Evolutionary conservation across 2,113 vertebrate species (phyloP), one percentile per base, ranked within the genome.

Genomic region (Syngnathus typhle): DNA sequence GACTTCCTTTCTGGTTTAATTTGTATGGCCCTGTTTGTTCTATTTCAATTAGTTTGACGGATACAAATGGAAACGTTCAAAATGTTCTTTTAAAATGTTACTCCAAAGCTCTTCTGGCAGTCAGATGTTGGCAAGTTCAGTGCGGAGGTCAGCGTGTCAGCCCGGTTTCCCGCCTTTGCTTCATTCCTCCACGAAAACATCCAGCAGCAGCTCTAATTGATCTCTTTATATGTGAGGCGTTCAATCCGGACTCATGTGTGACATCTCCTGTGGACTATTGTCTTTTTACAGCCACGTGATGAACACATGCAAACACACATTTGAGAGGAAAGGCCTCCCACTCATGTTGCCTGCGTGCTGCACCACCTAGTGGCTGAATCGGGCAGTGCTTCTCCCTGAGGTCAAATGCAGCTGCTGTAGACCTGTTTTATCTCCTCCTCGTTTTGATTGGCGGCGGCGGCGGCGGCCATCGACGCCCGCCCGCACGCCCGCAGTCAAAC

Each of bases 341-440:
- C 27, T 62, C 54, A 19, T 71, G 71, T 56, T 60, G 58, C 59
- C 84, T 87, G 84, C 69, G 37, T 74, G 69, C 74, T 82, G n/a
- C 84, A 86, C 89, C 90, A 91, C 85, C 89, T 81, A 89, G 89
- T 89, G 89, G 88, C 44, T 7, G 10, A 12, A 69, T 21, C 0
- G 3, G 41, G 41, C 68, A 51, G 38, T 74, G 43, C 65, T 1
- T 5, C 70, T 64, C 16, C 66, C 47, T 21, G 13, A 67, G 68
- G 74, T 71, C 43, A 62, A 43, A 12, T 27, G 59, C 13, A n/a
- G 23, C n/a, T 43, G n/a, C 67, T 78, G 9, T 39, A 60, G 66
- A 81, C 81, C 67, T 78, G 87, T 89, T 91, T 89, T 87, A 88
- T 90, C 86, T 83, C 76, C 72, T 62, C 85, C 88, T 84, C 72